Evolutionary conservation across 2,888 invertebrate species (phyloP).

Genomic region (Alviniconcha strummeri): DNA sequence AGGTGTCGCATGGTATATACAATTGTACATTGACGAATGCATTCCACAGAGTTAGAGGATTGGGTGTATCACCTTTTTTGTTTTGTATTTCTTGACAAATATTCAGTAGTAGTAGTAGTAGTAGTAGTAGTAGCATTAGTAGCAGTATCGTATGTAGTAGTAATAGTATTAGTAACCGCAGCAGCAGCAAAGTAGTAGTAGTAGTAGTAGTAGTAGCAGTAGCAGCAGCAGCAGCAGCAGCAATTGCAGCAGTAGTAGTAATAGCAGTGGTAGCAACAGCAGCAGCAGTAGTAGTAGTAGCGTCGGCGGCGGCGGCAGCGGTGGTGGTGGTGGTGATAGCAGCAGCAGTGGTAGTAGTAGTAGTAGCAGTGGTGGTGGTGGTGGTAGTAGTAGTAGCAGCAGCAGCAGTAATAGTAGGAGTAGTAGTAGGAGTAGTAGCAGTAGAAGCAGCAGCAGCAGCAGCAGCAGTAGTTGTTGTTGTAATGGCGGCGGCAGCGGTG

Average conservation of each 20-base stretch:
- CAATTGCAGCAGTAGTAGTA: background rate
- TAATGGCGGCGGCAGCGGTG: background rate
- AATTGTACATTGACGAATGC: too few relatives aligned
- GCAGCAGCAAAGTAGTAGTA: background rate
- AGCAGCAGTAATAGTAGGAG: background rate
- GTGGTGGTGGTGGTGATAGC: background rate
- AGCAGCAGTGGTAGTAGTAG: constrained; percentile 12
- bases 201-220: background rate
- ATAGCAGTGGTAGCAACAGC: background rate
- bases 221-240: background rate
- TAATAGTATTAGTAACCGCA: background rate
- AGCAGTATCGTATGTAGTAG: background rate
- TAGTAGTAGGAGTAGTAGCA: constrained; percentile 7
- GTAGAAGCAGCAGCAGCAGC: background rate
- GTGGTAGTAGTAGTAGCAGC: background rate
- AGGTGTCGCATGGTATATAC: too few relatives aligned
- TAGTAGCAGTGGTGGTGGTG: background rate
- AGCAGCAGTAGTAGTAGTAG: background rate
- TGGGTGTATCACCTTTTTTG: too few relatives aligned
- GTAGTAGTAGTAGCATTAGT: background rate
- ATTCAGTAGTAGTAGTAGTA: background rate
- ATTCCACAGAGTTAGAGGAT: too few relatives aligned
- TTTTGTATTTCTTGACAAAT: too few relatives aligned
- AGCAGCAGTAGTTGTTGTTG: background rate
- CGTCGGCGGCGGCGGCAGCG: background rate